Base-by-base conservation (phyloP, 2,797 vertebrate genomes). In the Pantherophis alleghaniensis region DNA sequence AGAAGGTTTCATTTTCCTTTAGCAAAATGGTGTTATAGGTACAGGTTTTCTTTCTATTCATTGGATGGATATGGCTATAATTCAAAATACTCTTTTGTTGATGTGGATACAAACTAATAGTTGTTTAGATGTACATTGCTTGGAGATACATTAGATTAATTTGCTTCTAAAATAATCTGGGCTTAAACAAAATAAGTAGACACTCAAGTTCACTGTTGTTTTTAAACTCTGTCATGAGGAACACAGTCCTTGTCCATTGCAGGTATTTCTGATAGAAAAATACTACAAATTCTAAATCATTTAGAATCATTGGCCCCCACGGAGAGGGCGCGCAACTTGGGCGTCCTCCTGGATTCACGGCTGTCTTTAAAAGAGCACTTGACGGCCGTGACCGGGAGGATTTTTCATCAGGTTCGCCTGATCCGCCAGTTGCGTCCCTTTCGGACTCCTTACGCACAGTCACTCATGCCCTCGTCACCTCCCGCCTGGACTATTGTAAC, bases 121-220 rank as follows among this genome's bases (percentile, higher is more conserved):
- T 79, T 95, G 55, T 11, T 87, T 42, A 53, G n/a, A 1, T 13
- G 69, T 87, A 24, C 88, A 92, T 93, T 79, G 32, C 42, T 92
- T 91, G 86, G 94, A 95, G 24, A 28, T 51, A 24, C 55, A 14
- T 32, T 83, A 92, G 93, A 93, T 86, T 91, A 69, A 69, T 87
- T 83, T 91, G n/a, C 66, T 93, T 89, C 92, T 86, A 94, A 95
- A 95, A 95, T 95, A 61, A 16, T 93, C 94, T 94, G 28, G 87
- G 0, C 4, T 88, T 94, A 93, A 94, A 91, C 92, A 91, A 90
- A 92, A 37, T 59, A 93, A 69, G 0, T 83, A 88, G 11, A 22
- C 42, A 66, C 69, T 37, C 55, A 28, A 51, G 14, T 60, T 53
- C 55, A 42, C 61, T n/a, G 61, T 26, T 63, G 37, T 55, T 86